phyloP scores from a whole-genome alignment of 2,888 invertebrate species.

The Ophonus ardosiacus region DNA sequence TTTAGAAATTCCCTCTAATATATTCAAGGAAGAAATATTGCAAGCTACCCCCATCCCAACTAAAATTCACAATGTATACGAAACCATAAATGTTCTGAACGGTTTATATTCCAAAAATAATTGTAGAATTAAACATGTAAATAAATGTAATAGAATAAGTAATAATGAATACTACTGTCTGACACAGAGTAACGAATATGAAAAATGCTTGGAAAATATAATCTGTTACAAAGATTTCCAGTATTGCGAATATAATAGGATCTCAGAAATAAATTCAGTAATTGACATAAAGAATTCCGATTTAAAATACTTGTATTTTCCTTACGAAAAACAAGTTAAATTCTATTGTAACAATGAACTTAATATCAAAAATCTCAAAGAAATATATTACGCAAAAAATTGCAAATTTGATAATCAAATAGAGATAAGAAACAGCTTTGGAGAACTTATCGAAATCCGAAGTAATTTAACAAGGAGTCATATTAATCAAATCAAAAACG shows the following conservation, averaged over 20 bases:
- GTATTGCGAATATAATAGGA: no score
- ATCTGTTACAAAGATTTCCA: no score
- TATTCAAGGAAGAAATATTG: slow-evolving; percentile 1
- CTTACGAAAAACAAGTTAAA: no score
- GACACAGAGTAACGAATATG: background rate
- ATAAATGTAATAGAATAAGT: slow-evolving; percentile 21
- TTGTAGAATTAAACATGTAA: slow-evolving; percentile 1
- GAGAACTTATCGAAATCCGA: background rate
- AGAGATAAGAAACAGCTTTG: background rate
- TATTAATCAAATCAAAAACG: no score
- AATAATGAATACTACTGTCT: slow-evolving; percentile 8
- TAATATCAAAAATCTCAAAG: no score
- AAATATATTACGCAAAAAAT: background rate
- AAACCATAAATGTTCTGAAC: slow-evolving; percentile 1
- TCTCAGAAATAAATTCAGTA: no score
- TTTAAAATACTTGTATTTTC: no score
- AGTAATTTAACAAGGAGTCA: no score
- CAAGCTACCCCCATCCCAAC: slow-evolving; percentile 7
- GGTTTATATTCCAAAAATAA: no score
- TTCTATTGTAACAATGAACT: no score
- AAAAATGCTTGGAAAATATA: no score
- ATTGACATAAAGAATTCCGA: no score
- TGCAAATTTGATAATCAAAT: background rate
- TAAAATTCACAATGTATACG: background rate
- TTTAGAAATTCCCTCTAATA: slow-evolving; percentile 7